Conservation (phyloP, 2,113 vertebrate species). For the Microcebus jonahi region DNA sequence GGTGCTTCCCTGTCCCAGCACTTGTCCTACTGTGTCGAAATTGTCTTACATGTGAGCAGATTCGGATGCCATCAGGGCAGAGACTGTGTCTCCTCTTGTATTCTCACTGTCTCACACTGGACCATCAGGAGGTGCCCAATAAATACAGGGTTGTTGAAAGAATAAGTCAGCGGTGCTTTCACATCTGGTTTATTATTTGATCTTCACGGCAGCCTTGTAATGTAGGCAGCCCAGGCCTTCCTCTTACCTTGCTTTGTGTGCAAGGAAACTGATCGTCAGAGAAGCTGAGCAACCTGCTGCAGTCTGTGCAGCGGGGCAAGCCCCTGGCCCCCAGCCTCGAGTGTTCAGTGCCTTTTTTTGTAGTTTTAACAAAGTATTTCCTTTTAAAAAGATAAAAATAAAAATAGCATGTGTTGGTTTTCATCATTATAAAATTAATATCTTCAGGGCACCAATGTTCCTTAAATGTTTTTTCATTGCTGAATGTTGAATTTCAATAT, state of each 20-base stretch:
- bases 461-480: not conserved
- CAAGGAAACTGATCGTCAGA: not conserved
- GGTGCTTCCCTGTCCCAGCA: not conserved
- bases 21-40: not conserved
- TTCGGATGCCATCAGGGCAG: not conserved
- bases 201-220: not conserved
- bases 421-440: constrained; percentile 22
- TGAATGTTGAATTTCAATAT: constrained; percentile 22
- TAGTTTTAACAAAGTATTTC: not conserved
- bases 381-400: constrained; percentile 22
- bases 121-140: not conserved
- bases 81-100: not conserved
- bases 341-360: not conserved
- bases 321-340: not conserved
- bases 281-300: not conserved
- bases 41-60: not conserved
- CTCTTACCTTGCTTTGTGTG: not conserved
- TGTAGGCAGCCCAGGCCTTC: not conserved
- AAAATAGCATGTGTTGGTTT: not conserved
- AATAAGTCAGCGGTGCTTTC: not conserved
- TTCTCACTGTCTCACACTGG: not conserved
- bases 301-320: not conserved
- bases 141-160: not conserved
- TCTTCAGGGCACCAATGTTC: not conserved
- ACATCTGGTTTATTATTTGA: not conserved